Evolutionary conservation across 2,888 invertebrate species (phyloP), one percentile per base, ranked within the genome.

Genomic region (Tortricodes alternella): DNA sequence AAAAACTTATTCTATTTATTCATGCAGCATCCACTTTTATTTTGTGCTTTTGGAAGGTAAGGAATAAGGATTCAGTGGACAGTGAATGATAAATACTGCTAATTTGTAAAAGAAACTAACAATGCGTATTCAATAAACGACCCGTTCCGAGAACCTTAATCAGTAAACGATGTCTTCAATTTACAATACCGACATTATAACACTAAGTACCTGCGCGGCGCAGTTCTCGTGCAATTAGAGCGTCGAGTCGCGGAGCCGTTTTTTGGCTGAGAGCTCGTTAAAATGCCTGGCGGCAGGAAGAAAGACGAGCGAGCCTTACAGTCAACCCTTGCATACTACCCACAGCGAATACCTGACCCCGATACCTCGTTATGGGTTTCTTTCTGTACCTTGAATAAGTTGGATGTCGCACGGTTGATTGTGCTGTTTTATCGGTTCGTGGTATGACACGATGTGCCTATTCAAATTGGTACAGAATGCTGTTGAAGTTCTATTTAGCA

Each of bases 221-320:
- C 68, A 68, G 67, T 77, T 78, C 80, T 76, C 73, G 66, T 70
- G 78, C 74, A 85, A 84, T 83, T 80, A 81, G 77, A 74, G 73
- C 70, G 65, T 61, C 66, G 65, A 63, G 66, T 64, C 69, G 70
- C 67, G 64, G 70, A 66, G 64, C n/a, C n/a, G 70, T 74, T 79
- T 80, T 85, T 83, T 74, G 67, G 67, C 65, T 65, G 73, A 73
- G 68, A 73, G 68, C 86, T 89, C 81, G 83, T 89, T 88, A 89
- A 89, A 85, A 88, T 86, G 76, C 82, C 85, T 62, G 66, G 67
- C 74, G 70, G 71, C 68, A 71, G 80, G 73, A 77, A 72, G 75
- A 82, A 74, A 78, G 78, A 79, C 73, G 73, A 76, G 76, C 76
- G 80, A 78, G 78, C 80, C 78, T 80, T 75, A 48, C 41, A 78